Conservation (phyloP, 2,888 invertebrate genomes). For the Acrobasis repandana region DNA sequence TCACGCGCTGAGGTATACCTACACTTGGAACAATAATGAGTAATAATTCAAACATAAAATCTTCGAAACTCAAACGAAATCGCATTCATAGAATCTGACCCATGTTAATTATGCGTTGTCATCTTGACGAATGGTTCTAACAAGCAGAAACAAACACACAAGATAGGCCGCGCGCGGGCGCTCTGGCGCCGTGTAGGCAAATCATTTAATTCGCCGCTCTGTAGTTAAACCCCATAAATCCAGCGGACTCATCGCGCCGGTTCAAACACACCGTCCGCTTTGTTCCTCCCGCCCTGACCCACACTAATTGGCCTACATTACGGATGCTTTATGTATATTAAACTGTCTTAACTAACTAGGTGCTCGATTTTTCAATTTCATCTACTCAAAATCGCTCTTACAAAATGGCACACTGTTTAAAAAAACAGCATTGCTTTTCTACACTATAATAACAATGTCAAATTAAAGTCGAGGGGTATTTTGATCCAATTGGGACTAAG, state of each 20-base stretch:
- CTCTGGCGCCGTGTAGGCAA: conserved; percentile 61
- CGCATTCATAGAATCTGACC: conserved; percentile 22
- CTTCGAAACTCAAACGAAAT: conserved; percentile 24
- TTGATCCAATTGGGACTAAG: too few species aligned
- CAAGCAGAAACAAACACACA: conserved; percentile 43
- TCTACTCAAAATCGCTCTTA: too few species aligned
- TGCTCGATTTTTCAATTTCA: too few species aligned
- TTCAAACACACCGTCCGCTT: conserved; percentile 57
- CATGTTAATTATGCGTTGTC: conserved; percentile 29
- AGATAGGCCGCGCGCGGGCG: conserved; percentile 44
- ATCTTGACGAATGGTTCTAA: conserved; percentile 40
- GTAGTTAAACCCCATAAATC: conserved; percentile 77
- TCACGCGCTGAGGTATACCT: too few species aligned
- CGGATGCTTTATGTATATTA: conserved; percentile 20
- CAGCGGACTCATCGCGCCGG: conserved; percentile 70
- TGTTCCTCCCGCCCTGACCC: conserved; percentile 20
- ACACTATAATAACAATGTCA: too few species aligned
- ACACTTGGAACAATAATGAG: too few species aligned
- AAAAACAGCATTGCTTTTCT: too few species aligned
- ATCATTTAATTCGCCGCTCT: conserved; percentile 72
- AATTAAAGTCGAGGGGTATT: too few species aligned
- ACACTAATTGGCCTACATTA: conserved; percentile 11
- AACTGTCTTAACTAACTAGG: conserved; percentile 9
- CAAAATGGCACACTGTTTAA: too few species aligned
- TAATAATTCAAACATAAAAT: too few species aligned